A percentile compares a stretch with the other conserved stretches of the same genome.
Conservation (phyloP, 2,113 vertebrate species). For the Microcebus jonahi region DNA sequence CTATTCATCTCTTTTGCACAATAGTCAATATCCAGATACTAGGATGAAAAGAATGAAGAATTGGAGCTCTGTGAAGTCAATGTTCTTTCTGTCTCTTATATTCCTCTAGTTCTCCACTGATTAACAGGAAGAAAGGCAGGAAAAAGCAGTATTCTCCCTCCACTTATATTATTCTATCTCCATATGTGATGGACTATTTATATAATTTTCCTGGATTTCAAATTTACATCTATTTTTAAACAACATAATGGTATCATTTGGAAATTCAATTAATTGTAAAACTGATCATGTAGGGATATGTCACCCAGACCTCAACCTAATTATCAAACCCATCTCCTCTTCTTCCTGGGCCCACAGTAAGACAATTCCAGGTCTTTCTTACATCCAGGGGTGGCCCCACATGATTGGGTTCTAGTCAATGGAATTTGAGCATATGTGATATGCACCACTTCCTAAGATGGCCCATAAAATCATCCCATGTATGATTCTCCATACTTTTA, state of each 20-base stretch:
- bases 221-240: background rate
- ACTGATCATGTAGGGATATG: background rate
- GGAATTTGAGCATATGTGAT: background rate
- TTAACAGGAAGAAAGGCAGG: background rate
- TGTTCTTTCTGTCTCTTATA: background rate
- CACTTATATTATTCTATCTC: background rate
- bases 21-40: background rate
- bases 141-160: background rate
- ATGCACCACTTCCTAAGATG: background rate
- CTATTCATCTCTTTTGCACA: background rate
- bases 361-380: background rate
- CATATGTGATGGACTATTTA: background rate
- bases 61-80: background rate
- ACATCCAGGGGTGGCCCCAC: background rate
- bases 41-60: background rate
- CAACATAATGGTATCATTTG: background rate
- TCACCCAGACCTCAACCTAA: background rate
- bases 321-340: background rate
- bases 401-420: background rate
- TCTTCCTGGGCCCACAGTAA: background rate
- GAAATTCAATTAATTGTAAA: slow-evolving; percentile 2
- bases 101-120: background rate
- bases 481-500: background rate
- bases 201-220: background rate
- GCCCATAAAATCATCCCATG: background rate